A percentile compares a stretch with the other conserved stretches of the same genome.
These are phyloP conservation scores for Macquaria australasica DNA, from an alignment of 2,113 vertebrate genomes.

Conservation along the genomic window DNA sequence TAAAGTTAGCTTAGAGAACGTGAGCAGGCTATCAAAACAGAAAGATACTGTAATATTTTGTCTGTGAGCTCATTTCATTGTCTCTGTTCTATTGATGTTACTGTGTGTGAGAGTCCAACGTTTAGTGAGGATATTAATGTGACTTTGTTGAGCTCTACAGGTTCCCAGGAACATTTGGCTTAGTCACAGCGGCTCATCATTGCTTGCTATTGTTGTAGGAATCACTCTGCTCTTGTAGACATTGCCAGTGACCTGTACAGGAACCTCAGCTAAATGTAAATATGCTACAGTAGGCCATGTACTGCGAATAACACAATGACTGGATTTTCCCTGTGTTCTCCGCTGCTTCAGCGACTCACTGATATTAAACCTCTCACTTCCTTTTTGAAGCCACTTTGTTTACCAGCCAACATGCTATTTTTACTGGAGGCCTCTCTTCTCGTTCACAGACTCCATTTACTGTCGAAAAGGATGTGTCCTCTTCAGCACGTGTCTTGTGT, in stretches of 20 bases:
- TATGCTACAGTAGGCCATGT: not conserved
- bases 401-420: slow-evolving; percentile 89
- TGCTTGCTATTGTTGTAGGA: slow-evolving; percentile 6
- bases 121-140: not conserved
- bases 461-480: slow-evolving; percentile 46
- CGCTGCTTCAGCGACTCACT: slow-evolving; percentile 58
- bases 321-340: slow-evolving; percentile 70
- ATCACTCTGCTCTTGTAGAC: not conserved
- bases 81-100: not conserved
- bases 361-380: slow-evolving; percentile 91
- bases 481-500: slow-evolving; percentile 28
- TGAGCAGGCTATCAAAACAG: not conserved
- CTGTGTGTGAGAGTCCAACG: not conserved
- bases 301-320: slow-evolving; percentile 39
- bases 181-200: not conserved
- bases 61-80: not conserved
- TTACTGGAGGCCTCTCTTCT: slow-evolving; percentile 80
- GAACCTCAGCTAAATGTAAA: slow-evolving; percentile 57
- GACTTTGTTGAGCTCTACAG: not conserved
- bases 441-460: slow-evolving; percentile 29
- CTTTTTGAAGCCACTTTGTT: slow-evolving; percentile 92
- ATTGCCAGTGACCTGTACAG: slow-evolving; percentile 18
- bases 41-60: not conserved
- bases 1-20: not conserved
- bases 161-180: slow-evolving; percentile 7